Base-by-base conservation (phyloP, 1,140 invertebrate species). In the Drosophila dunni region DNA sequence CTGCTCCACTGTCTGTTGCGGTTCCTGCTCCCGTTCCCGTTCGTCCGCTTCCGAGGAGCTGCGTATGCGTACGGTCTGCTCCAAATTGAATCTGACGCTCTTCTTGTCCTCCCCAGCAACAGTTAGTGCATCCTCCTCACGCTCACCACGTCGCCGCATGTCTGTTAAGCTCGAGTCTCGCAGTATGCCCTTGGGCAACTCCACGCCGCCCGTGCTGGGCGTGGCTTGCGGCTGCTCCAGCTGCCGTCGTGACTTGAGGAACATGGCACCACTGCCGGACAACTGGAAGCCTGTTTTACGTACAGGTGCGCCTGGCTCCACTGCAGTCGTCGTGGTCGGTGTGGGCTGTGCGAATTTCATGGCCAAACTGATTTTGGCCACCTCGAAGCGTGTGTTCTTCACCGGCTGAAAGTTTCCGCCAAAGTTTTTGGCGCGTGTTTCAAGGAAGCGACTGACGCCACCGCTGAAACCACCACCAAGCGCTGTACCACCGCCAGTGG, bases 81-180 rank as follows among this genome's bases (percentile, higher is more conserved):
- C 93, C 40, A 95, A 88, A 89, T 95, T 95, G 69, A 95, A 95
- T 4, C 95, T 93, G 2, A 95, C 94, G 77, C 95, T 96, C 82
- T 96, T 97, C 40, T 94, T 95, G 4, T 91, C 90, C 54, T 83
- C 84, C 57, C 48, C 10, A 7, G 1, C 24, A 1, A n/a, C 20
- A 24, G 10, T 17, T 5, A 1, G 24, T n/a, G 33, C 10, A 0
- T 54, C 61, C 3, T 89, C 84, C 9, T 90, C 78, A 1, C 72
- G 70, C 8, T 90, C 86, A 5, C 75, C 42, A 38, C 48, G 92
- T 7, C 82, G 58, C 15, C 92, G 90, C 15, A 94, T 79, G 0
- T 94, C 93, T 56, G 95, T 95, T 8, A 93, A 82, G 44, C 93
- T 93, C 71, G 95, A 95, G 61, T 96, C 96, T 8, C 96, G 93